phyloP scores from a whole-genome alignment of 2,113 vertebrate genomes.

The Micromys minutus region DNA sequence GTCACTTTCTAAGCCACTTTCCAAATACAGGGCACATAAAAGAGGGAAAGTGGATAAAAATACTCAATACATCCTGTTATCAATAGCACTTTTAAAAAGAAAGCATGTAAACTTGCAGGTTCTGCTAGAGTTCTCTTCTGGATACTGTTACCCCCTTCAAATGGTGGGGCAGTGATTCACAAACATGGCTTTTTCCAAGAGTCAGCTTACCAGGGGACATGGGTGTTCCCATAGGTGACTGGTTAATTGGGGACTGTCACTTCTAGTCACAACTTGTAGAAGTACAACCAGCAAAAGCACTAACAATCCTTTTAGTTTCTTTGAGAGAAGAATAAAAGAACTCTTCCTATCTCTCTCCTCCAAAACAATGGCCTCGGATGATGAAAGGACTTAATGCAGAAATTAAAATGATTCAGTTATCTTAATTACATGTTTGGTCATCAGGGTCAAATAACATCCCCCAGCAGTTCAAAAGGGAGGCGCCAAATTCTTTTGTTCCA shows the following conservation, averaged over 20 bases:
- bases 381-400: constrained; percentile 15
- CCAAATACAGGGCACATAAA: not conserved
- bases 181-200: too few species aligned
- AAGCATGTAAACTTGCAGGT: constrained; percentile 53
- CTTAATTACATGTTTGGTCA: constrained; percentile 57
- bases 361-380: constrained; percentile 32
- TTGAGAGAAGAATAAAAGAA: constrained; percentile 29
- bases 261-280: constrained; percentile 26
- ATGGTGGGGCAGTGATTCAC: constrained; percentile 47
- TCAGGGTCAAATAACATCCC: constrained; percentile 57
- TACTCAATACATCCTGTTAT: not conserved
- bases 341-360: not conserved
- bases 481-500: constrained; percentile 61
- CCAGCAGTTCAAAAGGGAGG: constrained; percentile 5
- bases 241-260: constrained; percentile 53
- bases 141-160: constrained; percentile 67
- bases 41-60: not conserved
- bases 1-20: not conserved
- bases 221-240: not conserved
- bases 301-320: constrained; percentile 40
- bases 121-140: constrained; percentile 64
- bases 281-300: constrained; percentile 15
- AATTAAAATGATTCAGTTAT: constrained; percentile 63
- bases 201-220: not conserved
- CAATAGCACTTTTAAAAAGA: constrained; percentile 38